Evolutionary conservation across 2,888 invertebrate genomes (phyloP).

Genomic region (Orthosia cruda): DNA sequence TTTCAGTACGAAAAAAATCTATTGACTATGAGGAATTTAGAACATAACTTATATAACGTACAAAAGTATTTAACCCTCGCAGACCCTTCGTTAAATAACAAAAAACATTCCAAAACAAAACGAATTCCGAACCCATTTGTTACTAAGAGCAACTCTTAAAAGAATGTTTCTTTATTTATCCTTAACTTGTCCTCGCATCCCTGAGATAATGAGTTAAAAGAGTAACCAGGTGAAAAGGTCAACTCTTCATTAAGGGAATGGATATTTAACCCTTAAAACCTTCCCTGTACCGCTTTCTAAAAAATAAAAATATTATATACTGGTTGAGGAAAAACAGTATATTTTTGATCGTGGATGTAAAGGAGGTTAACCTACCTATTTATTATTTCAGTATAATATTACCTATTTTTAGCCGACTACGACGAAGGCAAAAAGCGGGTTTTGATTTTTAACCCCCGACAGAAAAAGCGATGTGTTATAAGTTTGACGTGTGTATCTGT

Average conservation of each 20-base stretch:
- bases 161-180: constrained; percentile 49
- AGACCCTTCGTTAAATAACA: constrained; percentile 13
- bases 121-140: constrained; percentile 46
- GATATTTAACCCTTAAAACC: constrained; percentile 16
- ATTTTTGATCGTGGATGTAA: constrained; percentile 3
- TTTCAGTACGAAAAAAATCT: background rate
- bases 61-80: constrained; percentile 15
- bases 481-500: too few relatives aligned
- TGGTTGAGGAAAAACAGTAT: background rate
- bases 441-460: too few relatives aligned
- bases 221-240: constrained; percentile 61
- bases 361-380: background rate
- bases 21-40: constrained; percentile 7
- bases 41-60: constrained; percentile 19
- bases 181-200: constrained; percentile 22
- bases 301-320: constrained; percentile 36
- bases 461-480: too few relatives aligned
- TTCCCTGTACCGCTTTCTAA: constrained; percentile 3
- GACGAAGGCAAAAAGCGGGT: too few relatives aligned
- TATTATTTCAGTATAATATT: constrained; percentile 1
- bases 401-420: too few relatives aligned
- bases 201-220: constrained; percentile 49
- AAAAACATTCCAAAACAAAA: constrained; percentile 47
- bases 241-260: constrained; percentile 46
- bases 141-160: constrained; percentile 26